Percentiles rank a stretch among this genome's conserved stretches.
Evolutionary conservation across 2,888 invertebrate genomes (phyloP).

Genomic region (Caradrina kadenii): DNA sequence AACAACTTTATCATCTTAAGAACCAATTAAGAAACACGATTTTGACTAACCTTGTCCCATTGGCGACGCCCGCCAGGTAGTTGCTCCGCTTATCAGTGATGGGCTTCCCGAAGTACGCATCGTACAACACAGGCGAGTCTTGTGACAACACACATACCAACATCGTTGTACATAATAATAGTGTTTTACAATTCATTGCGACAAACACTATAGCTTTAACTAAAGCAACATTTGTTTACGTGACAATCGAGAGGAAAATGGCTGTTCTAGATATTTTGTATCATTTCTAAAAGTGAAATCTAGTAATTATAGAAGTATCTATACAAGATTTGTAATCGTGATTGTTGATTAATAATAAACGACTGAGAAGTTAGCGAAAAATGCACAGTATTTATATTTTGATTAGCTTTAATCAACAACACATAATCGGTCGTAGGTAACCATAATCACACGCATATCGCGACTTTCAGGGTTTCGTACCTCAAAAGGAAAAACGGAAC

Average conservation of each 20-base stretch:
- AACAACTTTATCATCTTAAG: no score
- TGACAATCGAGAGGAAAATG: no score
- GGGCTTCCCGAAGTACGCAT: conserved; percentile 70
- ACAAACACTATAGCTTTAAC: not conserved
- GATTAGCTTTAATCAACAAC: no score
- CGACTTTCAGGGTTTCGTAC: no score
- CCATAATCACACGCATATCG: no score
- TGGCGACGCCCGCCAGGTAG: conserved; percentile 50
- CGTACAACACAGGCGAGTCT: conserved; percentile 59
- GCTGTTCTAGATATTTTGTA: not conserved
- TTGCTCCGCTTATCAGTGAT: conserved; percentile 55
- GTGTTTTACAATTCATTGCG: conserved; percentile 24
- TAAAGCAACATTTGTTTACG: no score
- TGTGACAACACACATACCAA: conserved; percentile 24
- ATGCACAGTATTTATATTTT: conserved; percentile 24
- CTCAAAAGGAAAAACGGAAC: no score
- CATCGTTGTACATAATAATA: not conserved
- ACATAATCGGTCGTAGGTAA: no score
- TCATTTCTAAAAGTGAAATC: not conserved
- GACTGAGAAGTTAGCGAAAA: conserved; percentile 2
- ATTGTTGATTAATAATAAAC: not conserved
- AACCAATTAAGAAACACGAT: no score
- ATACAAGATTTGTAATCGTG: not conserved
- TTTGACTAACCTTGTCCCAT: conserved; percentile 60
- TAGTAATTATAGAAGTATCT: not conserved